Conservation (phyloP, 2,797 vertebrate genomes). For the Pyrocephalus nanus region DNA sequence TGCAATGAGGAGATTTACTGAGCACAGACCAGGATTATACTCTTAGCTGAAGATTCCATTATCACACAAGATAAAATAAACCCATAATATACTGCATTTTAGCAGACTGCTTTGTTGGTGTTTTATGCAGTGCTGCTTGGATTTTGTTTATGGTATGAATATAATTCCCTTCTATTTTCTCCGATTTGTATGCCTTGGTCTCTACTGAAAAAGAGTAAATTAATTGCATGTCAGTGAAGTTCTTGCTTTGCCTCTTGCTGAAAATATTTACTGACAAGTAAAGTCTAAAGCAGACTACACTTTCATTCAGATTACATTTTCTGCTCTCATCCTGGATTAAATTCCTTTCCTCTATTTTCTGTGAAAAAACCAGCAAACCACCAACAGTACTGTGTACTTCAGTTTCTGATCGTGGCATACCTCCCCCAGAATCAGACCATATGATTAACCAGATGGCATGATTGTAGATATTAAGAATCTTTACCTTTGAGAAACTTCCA, state of each 20-base stretch:
- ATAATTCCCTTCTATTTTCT: not conserved
- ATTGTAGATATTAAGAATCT: not conserved
- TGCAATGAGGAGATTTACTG: slow-evolving; percentile 23
- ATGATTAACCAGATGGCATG: not conserved
- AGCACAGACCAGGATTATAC: slow-evolving; percentile 39
- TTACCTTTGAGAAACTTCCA: not conserved
- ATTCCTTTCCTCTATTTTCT: not conserved
- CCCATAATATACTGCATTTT: not conserved
- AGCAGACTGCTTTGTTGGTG: not conserved
- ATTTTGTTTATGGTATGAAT: not conserved
- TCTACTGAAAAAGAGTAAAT: not conserved
- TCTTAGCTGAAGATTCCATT: slow-evolving; percentile 42
- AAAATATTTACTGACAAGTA: not conserved
- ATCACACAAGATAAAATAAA: slow-evolving; percentile 22
- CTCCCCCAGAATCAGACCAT: not conserved
- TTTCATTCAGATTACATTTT: not conserved
- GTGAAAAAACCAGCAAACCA: not conserved
- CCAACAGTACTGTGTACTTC: not conserved
- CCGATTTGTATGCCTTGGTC: not conserved
- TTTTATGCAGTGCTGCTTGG: not conserved
- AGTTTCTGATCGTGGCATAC: not conserved
- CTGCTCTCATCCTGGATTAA: slow-evolving; percentile 27
- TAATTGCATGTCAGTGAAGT: not conserved
- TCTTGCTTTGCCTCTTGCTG: not conserved
- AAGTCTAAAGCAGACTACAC: not conserved